Conservation (phyloP, 2,888 invertebrate genomes). For the Trachelus tabidus region DNA sequence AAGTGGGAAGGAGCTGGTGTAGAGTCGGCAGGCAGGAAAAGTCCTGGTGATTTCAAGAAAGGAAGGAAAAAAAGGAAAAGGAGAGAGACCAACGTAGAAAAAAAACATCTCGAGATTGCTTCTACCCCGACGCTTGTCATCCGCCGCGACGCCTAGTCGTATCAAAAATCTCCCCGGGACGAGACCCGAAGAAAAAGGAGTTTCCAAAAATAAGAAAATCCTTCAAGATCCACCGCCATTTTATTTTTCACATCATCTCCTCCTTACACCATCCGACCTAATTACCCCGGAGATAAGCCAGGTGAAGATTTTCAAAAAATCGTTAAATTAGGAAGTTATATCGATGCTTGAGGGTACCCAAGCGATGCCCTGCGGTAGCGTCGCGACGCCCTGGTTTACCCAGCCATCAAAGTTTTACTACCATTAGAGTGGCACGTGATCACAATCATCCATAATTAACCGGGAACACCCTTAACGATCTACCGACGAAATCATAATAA, state of each 20-base stretch:
- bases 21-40: conserved; percentile 10
- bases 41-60: conserved; percentile 21
- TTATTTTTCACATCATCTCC: neutral
- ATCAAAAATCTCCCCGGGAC: neutral
- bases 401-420: neutral
- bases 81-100: neutral
- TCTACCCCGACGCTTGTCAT: neutral
- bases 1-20: neutral
- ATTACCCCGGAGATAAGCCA: neutral
- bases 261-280: neutral
- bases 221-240: neutral
- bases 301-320: neutral
- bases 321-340: neutral
- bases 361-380: neutral
- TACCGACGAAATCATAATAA: neutral
- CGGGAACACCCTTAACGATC: neutral
- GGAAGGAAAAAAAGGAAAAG: neutral
- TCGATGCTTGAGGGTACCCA: neutral
- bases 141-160: neutral
- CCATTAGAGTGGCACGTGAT: neutral
- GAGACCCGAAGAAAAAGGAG: neutral
- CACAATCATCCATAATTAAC: neutral
- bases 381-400: neutral
- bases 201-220: neutral
- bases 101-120: neutral